These are phyloP conservation scores for Drosophila phalerata DNA, from an alignment of 2,888 invertebrate species.

Conservation along the genomic window DNA sequence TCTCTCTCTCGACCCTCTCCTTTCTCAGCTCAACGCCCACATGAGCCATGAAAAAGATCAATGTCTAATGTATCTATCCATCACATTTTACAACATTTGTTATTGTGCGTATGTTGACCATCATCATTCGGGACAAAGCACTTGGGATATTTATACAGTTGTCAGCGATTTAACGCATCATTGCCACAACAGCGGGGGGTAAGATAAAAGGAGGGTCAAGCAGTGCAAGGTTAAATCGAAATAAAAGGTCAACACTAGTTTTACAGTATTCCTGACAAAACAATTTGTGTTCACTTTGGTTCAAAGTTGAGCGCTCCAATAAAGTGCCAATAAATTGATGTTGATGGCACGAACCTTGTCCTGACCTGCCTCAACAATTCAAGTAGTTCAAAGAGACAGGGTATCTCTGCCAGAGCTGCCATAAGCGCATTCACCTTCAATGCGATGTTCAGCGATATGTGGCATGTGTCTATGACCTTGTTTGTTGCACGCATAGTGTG, in stretches of 20 bases:
- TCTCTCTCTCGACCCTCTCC: too few relatives aligned
- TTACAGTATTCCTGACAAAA: neutral
- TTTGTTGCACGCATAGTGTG: neutral
- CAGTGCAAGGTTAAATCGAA: slow-evolving; percentile 37
- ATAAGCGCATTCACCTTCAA: slow-evolving; percentile 37
- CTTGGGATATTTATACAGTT: slow-evolving; percentile 26
- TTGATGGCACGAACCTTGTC: slow-evolving; percentile 11
- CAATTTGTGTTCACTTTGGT: slow-evolving; percentile 28
- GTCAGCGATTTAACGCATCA: slow-evolving; percentile 31
- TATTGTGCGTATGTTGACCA: slow-evolving; percentile 37
- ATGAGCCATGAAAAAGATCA: slow-evolving; percentile 8
- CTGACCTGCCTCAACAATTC: slow-evolving; percentile 18
- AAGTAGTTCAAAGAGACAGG: slow-evolving; percentile 2
- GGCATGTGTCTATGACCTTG: slow-evolving; percentile 29
- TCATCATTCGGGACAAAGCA: slow-evolving; percentile 20
- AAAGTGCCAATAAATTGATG: slow-evolving; percentile 10
- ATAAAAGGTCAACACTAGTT: slow-evolving; percentile 56
- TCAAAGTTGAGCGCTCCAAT: slow-evolving; percentile 66
- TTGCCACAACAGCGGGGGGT: slow-evolving; percentile 20
- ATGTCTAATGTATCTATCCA: slow-evolving; percentile 37
- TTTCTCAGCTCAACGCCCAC: neutral
- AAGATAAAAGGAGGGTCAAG: neutral
- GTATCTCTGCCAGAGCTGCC: neutral
- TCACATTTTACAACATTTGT: slow-evolving; percentile 48
- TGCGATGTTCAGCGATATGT: slow-evolving; percentile 8